Conservation (phyloP, 1,140 invertebrate genomes). For the Chymomyza costata region DNA sequence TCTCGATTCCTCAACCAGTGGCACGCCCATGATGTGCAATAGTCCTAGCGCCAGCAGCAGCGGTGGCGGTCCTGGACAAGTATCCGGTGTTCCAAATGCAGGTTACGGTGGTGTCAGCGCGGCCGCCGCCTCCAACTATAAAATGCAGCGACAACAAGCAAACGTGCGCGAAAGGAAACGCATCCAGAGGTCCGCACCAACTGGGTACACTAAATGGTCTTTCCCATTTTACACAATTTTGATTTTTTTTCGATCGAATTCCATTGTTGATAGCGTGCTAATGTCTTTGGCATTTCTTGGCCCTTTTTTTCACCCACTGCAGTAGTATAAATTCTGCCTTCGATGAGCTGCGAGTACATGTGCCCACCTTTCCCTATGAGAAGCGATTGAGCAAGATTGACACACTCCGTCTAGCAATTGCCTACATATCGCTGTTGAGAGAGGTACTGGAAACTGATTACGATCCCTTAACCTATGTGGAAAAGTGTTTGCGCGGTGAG, state of each 20-base stretch:
- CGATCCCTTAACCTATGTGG: conserved; percentile 94
- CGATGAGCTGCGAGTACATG: conserved; percentile 94
- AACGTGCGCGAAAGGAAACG: conserved; percentile 95
- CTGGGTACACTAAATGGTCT: conserved; percentile 79
- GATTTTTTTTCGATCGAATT: conserved; percentile 9
- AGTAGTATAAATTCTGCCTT: conserved; percentile 99
- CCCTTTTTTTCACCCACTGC: conserved; percentile 76
- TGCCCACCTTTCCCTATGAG: conserved; percentile 99
- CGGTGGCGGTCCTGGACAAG: conserved; percentile 17
- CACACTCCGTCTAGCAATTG: conserved; percentile 95
- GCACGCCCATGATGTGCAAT: conserved; percentile 58
- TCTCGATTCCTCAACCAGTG: conserved; percentile 61
- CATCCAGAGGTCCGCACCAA: conserved; percentile 94
- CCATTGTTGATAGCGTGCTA: no score
- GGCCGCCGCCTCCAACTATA: conserved; percentile 83
- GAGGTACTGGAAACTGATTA: conserved; percentile 93
- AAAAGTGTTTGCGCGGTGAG: conserved; percentile 92
- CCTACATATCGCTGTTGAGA: conserved; percentile 95
- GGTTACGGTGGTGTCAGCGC: conserved; percentile 70
- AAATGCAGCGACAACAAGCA: conserved; percentile 91
- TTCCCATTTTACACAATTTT: conserved; percentile 64
- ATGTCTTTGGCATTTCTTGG: no score
- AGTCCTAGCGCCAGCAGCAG: conserved; percentile 64
- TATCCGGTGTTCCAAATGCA: conserved; percentile 20
- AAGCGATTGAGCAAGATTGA: conserved; percentile 98